A percentile compares a stretch with the other conserved stretches of the same genome.
Evolutionary conservation across 2,113 vertebrate genomes (phyloP).

Genomic region (Barbus barbus): DNA sequence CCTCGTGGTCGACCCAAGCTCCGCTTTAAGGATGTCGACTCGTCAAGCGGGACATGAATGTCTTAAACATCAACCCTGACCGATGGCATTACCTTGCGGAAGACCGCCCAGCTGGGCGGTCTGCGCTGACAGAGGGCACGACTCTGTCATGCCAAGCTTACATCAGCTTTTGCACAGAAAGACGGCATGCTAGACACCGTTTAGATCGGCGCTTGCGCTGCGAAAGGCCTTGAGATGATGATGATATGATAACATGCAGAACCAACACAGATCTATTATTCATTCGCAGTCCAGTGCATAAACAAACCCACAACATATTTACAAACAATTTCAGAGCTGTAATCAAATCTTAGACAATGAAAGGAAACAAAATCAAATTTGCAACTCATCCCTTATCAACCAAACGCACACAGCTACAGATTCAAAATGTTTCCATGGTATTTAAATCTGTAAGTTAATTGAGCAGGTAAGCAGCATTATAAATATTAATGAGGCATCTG

Average conservation of each 20-base stretch:
- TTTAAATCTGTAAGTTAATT: constrained; percentile 34
- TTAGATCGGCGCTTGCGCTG: no score
- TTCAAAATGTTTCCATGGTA: constrained; percentile 25
- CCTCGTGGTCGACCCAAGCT: no score
- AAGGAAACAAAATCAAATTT: not conserved
- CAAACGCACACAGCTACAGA: not conserved
- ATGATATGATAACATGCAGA: not conserved
- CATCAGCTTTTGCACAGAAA: no score
- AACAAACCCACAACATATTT: constrained; percentile 8
- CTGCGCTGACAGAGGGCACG: no score
- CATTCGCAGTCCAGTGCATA: not conserved
- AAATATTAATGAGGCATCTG: constrained; percentile 20
- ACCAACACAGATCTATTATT: not conserved
- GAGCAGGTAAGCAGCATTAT: constrained; percentile 23
- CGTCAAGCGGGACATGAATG: no score
- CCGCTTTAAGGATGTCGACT: no score
- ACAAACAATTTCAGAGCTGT: constrained; percentile 10
- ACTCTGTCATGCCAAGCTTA: no score
- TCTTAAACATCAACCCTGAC: no score
- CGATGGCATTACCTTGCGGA: no score
- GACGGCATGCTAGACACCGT: no score
- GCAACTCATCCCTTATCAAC: constrained; percentile 11
- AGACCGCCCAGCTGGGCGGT: no score
- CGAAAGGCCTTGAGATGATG: no score
- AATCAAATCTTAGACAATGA: constrained; percentile 15